These are phyloP conservation scores for Aplysia californica DNA, from an alignment of 1,140 invertebrate species.

Conservation along the genomic window DNA sequence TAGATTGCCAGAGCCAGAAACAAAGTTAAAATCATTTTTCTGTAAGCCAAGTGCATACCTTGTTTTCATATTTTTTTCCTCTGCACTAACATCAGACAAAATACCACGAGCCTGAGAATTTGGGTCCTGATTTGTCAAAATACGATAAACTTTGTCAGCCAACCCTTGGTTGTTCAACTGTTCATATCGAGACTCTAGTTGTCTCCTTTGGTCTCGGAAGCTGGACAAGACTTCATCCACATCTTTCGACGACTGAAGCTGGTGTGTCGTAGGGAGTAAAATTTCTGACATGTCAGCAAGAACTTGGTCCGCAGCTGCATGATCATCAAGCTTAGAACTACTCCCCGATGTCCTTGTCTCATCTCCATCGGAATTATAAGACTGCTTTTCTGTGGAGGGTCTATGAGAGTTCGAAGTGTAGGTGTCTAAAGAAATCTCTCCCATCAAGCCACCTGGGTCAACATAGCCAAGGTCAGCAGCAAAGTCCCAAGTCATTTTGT, in stretches of 20 bases:
- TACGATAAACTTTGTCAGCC: constrained; percentile 48
- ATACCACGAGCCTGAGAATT: constrained; percentile 51
- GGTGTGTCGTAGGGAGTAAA: not conserved
- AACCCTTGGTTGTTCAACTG: constrained; percentile 30
- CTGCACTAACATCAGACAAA: constrained; percentile 44
- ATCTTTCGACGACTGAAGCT: not conserved
- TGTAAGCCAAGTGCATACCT: constrained; percentile 34
- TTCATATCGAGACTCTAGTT: constrained; percentile 29
- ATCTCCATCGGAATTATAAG: constrained; percentile 37
- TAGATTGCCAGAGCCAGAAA: constrained; percentile 27
- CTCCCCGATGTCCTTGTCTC: constrained; percentile 35
- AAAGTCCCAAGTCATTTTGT: constrained; percentile 53
- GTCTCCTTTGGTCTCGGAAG: constrained; percentile 14
- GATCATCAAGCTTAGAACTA: constrained; percentile 26
- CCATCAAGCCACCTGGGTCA: constrained; percentile 39
- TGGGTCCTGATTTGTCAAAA: constrained; percentile 47
- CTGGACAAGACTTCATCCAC: constrained; percentile 21
- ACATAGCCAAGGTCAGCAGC: constrained; percentile 51
- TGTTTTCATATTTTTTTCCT: constrained; percentile 45
- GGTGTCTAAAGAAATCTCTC: constrained; percentile 40
- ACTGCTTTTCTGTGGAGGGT: not conserved
- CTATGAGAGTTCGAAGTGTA: constrained; percentile 19
- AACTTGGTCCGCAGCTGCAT: constrained; percentile 21
- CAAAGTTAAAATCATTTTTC: constrained; percentile 41
- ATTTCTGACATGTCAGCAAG: not conserved